Percentiles rank a stretch among this genome's conserved stretches.
Conservation (phyloP, 2,888 invertebrate species). For the Ptycholaimellus sp. region DNA sequence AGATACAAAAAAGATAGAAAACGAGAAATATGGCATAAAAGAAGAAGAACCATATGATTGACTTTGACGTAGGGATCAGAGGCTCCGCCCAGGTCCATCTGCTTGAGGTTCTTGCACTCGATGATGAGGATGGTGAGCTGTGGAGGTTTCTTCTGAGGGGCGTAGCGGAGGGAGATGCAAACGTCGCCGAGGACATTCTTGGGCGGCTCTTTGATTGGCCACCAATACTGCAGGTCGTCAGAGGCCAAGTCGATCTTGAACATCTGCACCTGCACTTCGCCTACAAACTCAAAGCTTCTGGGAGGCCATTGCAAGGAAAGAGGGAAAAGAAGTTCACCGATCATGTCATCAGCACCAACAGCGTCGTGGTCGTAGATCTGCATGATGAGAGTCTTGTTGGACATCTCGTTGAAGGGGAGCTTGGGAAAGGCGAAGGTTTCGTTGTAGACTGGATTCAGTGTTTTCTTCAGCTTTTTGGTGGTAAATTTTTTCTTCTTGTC, state of each 20-base stretch:
- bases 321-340: constrained; percentile 38
- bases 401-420: constrained; percentile 88
- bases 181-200: constrained; percentile 53
- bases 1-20: background rate
- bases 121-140: constrained; percentile 71
- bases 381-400: constrained; percentile 89
- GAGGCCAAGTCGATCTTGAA: constrained; percentile 76
- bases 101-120: constrained; percentile 94
- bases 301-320: constrained; percentile 26
- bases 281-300: background rate
- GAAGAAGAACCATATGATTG: no score
- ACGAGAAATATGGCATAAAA: background rate
- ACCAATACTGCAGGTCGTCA: constrained; percentile 92
- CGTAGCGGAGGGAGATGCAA: constrained; percentile 92
- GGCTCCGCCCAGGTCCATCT: constrained; percentile 96
- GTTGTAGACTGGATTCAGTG: constrained; percentile 82
- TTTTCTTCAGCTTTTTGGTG: constrained; percentile 93
- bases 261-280: constrained; percentile 44
- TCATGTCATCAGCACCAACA: constrained; percentile 96
- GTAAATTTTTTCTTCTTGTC: constrained; percentile 98
- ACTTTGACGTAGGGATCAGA: constrained; percentile 95
- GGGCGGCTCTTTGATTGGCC: constrained; percentile 82
- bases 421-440: constrained; percentile 72
- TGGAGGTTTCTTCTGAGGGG: constrained; percentile 77
- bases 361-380: constrained; percentile 97